Base-by-base conservation (phyloP, 2,888 invertebrate genomes). In the Julus scandinavius region DNA sequence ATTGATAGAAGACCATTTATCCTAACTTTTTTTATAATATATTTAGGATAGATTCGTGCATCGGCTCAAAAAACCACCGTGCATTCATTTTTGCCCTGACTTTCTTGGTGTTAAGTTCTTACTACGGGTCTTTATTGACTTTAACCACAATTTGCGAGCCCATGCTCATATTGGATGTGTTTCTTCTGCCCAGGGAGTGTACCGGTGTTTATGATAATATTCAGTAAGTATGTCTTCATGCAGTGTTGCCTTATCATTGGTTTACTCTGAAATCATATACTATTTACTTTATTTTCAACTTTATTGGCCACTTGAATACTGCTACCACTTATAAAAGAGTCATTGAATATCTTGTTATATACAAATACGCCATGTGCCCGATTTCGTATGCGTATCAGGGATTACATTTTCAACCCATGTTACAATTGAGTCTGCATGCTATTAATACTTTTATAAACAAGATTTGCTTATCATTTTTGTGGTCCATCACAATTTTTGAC, bases 81-180 rank as follows among this genome's bases (percentile, higher is more conserved):
- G 45, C 49, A 13, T 86, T 86, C 86, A 45, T 86, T 29, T 49
- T 86, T 45, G 41, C 49, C 17, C 86, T 86, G 13, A 50, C 45
- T 29, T 86, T 86, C 45, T 49, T 86, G 49, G 45, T 86, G n/a
- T 50, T 49, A 17, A n/a, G 49, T 17, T 45, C 50, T 1, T 50
- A 49, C 45, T 86, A 86, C n/a, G 86, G 86, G 13, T 41, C 49
- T 11, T n/a, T 49, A 5, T n/a, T 86, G 15, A 86, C 86, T 45
- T 86, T 86, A 45, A 86, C 86, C 49, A 86, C 86, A 13, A 49
- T 86, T n/a, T 86, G 86, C 45, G 49, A 86, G 49, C 86, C 86
- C 40, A 41, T 86, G 29, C 49, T 86, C 1, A n/a, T 86, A 17
- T 20, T 86, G 45, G 86, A 86, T n/a, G 13, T 86, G 45, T 86